phyloP scores from a whole-genome alignment of 2,888 invertebrate genomes.

The Heliothis peltigera region DNA sequence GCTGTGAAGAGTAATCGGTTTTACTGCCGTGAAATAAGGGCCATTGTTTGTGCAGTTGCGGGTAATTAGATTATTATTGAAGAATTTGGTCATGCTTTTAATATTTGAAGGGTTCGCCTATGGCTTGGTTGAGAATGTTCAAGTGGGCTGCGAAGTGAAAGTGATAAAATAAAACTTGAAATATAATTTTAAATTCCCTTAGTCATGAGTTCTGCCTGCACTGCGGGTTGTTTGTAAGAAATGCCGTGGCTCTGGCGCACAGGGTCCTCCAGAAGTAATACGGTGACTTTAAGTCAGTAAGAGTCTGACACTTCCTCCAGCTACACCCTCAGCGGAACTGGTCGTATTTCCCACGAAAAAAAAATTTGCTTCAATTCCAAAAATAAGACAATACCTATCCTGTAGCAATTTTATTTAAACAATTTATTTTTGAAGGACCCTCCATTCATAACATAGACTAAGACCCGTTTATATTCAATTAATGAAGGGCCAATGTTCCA shows the following conservation, averaged over 20 bases:
- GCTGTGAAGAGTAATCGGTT: conserved; percentile 43
- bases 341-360: too few relatives aligned
- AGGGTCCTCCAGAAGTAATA: too few relatives aligned
- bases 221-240: too few relatives aligned
- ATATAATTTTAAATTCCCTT: too few relatives aligned
- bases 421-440: conserved; percentile 4
- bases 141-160: background rate
- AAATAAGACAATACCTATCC: background rate
- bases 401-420: conserved; percentile 5
- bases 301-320: too few relatives aligned
- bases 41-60: conserved; percentile 51
- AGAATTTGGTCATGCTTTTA: conserved; percentile 41
- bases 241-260: too few relatives aligned
- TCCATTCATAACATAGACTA: conserved; percentile 54
- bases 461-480: conserved; percentile 62
- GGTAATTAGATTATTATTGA: conserved; percentile 34
- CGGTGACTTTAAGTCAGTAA: too few relatives aligned
- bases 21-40: conserved; percentile 60
- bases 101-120: conserved; percentile 11
- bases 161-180: too few relatives aligned
- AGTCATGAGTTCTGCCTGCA: too few relatives aligned
- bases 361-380: too few relatives aligned
- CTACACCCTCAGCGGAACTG: too few relatives aligned
- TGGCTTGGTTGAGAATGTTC: background rate
- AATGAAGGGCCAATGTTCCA: conserved; percentile 61